These are phyloP conservation scores for Melanerpes aurifrons DNA, from an alignment of 2,113 vertebrate genomes.

Conservation along the genomic window DNA sequence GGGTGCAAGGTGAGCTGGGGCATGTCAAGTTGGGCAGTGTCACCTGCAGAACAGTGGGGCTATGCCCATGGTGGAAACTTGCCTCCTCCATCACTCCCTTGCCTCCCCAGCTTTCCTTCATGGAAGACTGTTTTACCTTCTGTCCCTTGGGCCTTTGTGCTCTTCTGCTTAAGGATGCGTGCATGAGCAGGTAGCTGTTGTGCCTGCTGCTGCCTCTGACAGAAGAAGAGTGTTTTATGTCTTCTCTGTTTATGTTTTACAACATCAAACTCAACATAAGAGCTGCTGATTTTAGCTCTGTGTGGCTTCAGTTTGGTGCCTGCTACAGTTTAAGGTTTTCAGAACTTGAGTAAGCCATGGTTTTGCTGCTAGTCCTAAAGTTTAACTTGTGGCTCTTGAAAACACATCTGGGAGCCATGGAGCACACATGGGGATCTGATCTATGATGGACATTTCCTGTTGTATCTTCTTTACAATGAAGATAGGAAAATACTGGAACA, in stretches of 20 bases:
- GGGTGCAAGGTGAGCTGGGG: background rate
- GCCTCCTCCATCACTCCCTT: background rate
- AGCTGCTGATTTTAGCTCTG: background rate
- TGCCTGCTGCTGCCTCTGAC: background rate
- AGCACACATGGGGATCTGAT: background rate
- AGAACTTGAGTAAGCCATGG: background rate
- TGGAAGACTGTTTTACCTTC: background rate
- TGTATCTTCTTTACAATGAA: background rate
- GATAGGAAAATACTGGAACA: too few relatives aligned
- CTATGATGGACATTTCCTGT: background rate
- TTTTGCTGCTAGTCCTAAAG: background rate
- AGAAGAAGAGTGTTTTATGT: background rate
- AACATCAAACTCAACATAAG: background rate
- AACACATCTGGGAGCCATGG: background rate
- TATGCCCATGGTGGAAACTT: background rate
- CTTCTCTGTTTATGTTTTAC: background rate
- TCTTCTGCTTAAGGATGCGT: background rate
- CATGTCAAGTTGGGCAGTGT: background rate
- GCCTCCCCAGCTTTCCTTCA: background rate
- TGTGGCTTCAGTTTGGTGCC: background rate
- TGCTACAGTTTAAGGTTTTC: background rate
- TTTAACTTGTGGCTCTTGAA: background rate
- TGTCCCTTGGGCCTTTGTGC: background rate
- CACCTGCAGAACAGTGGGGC: background rate
- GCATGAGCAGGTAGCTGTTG: rapidly evolving